Evolutionary conservation across 2,113 vertebrate genomes (phyloP).

Genomic region (Nymphicus hollandicus): DNA sequence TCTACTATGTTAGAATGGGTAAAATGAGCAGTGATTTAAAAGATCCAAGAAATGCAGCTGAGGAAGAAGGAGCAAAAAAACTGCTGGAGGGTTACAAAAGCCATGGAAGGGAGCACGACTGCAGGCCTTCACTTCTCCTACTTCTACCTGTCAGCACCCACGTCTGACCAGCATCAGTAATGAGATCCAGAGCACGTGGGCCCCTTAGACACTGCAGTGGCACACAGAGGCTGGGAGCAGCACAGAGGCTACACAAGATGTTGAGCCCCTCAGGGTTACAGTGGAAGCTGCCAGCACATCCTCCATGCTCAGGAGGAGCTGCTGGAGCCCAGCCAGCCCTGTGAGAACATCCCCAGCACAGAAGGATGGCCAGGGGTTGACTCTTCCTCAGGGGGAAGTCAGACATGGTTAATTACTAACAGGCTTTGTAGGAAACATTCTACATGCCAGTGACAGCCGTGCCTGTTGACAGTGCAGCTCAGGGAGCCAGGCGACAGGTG

Average conservation of each 20-base stretch:
- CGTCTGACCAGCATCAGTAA: background rate
- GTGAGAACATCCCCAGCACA: background rate
- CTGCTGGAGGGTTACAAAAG: background rate
- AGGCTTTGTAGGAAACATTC: background rate
- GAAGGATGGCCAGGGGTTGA: background rate
- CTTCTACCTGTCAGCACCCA: background rate
- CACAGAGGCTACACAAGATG: rapidly evolving
- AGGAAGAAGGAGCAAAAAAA: background rate
- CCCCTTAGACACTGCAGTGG: rapidly evolving
- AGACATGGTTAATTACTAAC: background rate
- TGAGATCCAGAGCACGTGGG: background rate
- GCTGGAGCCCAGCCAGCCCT: background rate
- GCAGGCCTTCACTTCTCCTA: rapidly evolving
- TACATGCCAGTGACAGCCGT: background rate
- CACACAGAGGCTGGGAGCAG: background rate
- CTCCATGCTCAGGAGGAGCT: background rate
- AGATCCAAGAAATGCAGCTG: background rate
- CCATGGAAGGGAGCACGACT: background rate
- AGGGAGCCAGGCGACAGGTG: background rate
- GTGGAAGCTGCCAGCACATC: background rate
- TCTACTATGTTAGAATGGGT: background rate
- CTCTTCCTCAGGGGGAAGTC: background rate
- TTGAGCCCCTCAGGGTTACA: rapidly evolving
- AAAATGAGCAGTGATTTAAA: background rate
- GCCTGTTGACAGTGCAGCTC: rapidly evolving